Percentiles rank a stretch among this genome's conserved stretches.
phyloP scores from a whole-genome alignment of 2,113 vertebrate genomes.

The Thomomys bottae region DNA sequence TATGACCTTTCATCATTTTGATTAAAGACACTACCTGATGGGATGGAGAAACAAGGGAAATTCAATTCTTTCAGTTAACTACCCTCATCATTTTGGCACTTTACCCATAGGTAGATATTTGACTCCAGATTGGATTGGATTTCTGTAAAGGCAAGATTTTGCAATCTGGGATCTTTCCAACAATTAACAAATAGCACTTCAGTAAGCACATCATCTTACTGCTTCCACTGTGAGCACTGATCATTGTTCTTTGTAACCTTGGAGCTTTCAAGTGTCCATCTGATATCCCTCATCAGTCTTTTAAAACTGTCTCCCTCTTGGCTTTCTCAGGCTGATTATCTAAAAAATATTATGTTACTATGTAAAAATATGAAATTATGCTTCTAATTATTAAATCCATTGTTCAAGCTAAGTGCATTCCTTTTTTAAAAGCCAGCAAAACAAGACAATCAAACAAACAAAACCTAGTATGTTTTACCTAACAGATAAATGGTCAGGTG shows the following conservation, averaged over 20 bases:
- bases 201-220: neutral
- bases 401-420: neutral
- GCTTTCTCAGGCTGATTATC: neutral
- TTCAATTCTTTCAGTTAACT: neutral
- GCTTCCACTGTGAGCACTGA: neutral
- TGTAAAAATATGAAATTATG: constrained; percentile 7
- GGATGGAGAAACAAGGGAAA: neutral
- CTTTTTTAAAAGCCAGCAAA: neutral
- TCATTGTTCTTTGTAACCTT: neutral
- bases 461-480: neutral
- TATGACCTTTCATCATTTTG: neutral
- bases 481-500: neutral
- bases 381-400: neutral
- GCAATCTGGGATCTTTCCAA: neutral
- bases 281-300: neutral
- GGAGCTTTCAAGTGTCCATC: neutral
- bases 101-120: neutral
- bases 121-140: neutral
- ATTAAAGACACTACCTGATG: neutral
- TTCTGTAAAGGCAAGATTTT: neutral
- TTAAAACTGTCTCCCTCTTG: neutral
- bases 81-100: neutral
- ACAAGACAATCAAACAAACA: too few species aligned
- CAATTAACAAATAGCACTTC: neutral
- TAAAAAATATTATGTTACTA: neutral